These are phyloP conservation scores for Mizuhopecten yessoensis DNA, from an alignment of 1,140 invertebrate species.

Conservation along the genomic window DNA sequence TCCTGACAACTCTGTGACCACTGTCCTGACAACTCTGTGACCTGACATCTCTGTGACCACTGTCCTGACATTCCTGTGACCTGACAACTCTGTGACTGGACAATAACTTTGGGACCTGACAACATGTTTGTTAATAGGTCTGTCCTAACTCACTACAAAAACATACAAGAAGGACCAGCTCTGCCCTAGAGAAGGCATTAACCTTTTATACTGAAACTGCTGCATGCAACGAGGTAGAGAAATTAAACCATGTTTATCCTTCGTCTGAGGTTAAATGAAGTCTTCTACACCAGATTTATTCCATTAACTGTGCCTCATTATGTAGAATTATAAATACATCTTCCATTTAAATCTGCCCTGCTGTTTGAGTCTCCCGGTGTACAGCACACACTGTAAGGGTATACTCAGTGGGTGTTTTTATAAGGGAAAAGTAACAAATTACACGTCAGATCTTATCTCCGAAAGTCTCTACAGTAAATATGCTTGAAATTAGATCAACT, in stretches of 20 bases:
- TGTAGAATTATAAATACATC: conserved; percentile 39
- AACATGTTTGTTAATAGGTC: neutral
- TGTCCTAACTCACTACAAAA: neutral
- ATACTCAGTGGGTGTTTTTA: neutral
- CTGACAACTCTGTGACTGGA: no score
- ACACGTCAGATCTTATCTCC: neutral
- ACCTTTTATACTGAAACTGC: neutral
- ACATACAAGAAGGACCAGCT: neutral
- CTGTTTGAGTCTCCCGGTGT: neutral
- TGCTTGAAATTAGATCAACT: neutral
- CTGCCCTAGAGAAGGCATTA: neutral
- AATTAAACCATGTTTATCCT: neutral
- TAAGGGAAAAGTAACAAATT: conserved; percentile 35
- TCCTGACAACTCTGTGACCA: no score
- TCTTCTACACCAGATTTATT: neutral
- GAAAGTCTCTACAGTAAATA: conserved; percentile 13
- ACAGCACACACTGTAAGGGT: neutral
- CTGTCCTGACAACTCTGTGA: no score
- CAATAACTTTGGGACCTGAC: no score
- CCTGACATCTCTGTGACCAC: no score
- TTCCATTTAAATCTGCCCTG: neutral
- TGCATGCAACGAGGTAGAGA: neutral
- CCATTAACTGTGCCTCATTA: neutral
- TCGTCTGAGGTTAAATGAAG: neutral
- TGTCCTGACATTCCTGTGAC: no score